These are phyloP conservation scores for Achatina immaculata DNA, from an alignment of 1,140 invertebrate genomes.

Conservation along the genomic window DNA sequence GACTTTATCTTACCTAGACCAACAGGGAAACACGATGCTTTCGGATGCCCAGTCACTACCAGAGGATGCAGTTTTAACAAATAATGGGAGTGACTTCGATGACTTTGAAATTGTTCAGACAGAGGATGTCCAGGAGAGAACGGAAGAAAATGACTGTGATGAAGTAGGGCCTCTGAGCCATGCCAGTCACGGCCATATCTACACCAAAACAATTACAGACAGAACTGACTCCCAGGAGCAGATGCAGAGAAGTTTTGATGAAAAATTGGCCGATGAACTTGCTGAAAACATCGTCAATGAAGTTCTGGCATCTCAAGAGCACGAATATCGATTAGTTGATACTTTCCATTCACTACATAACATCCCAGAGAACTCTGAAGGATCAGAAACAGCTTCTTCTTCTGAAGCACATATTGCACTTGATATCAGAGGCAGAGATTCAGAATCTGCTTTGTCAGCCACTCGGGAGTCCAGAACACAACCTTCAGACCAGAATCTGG, in stretches of 20 bases:
- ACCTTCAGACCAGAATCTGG: too few relatives aligned
- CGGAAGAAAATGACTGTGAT: background rate
- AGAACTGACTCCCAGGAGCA: background rate
- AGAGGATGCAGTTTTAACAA: background rate
- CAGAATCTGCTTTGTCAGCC: too few relatives aligned
- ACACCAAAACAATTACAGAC: background rate
- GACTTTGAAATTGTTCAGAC: background rate
- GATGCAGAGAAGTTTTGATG: conserved; percentile 23
- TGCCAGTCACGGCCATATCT: background rate
- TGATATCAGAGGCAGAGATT: too few relatives aligned
- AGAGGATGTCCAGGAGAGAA: too few relatives aligned
- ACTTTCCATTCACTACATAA: background rate
- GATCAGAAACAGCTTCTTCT: background rate
- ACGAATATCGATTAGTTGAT: background rate
- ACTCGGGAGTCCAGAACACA: too few relatives aligned
- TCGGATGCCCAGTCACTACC: background rate
- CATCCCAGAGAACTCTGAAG: conserved; percentile 5
- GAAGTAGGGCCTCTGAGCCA: background rate
- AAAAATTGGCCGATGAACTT: conserved; percentile 24
- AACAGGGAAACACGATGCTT: conserved; percentile 9
- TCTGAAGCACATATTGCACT: too few relatives aligned
- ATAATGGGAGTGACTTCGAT: background rate
- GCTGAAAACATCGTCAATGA: conserved; percentile 33
- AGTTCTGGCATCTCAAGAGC: conserved; percentile 21
- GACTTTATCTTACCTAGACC: conserved; percentile 25